Evolutionary conservation across 2,797 vertebrate genomes (phyloP).

Genomic region (Anniella stebbinsi): DNA sequence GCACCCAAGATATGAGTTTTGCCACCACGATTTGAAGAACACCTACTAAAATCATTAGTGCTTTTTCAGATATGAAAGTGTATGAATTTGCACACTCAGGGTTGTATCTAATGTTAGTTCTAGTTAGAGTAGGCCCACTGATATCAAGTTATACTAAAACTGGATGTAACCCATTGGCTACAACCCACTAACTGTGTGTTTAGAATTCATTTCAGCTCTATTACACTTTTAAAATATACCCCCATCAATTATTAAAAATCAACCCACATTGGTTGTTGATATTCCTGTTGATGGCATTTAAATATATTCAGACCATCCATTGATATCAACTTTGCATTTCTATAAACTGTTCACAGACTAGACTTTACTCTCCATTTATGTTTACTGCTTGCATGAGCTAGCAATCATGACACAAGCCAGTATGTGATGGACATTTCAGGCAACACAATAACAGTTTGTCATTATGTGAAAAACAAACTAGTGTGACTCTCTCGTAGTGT

Average conservation of each 20-base stretch:
- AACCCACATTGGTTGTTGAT: not conserved
- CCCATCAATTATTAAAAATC: not conserved
- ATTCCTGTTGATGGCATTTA: not conserved
- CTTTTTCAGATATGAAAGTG: not conserved
- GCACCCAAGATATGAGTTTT: not conserved
- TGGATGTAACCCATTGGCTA: too few relatives aligned
- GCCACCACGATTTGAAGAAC: not conserved
- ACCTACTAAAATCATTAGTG: not conserved
- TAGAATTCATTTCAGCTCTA: not conserved
- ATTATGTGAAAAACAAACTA: not conserved
- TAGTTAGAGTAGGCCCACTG: too few relatives aligned
- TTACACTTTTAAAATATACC: not conserved
- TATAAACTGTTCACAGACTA: not conserved
- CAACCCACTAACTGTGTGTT: not conserved
- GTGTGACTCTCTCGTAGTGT: not conserved
- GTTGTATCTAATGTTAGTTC: too few relatives aligned
- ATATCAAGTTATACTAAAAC: too few relatives aligned
- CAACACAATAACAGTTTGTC: not conserved
- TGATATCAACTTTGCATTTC: not conserved
- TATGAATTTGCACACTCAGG: not conserved
- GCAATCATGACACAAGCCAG: not conserved
- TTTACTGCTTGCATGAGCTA: not conserved
- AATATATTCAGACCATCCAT: not conserved
- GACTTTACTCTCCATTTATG: not conserved
- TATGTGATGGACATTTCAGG: not conserved